These are phyloP conservation scores for Orycteropus afer DNA, from an alignment of 2,113 vertebrate species.

Conservation along the genomic window DNA sequence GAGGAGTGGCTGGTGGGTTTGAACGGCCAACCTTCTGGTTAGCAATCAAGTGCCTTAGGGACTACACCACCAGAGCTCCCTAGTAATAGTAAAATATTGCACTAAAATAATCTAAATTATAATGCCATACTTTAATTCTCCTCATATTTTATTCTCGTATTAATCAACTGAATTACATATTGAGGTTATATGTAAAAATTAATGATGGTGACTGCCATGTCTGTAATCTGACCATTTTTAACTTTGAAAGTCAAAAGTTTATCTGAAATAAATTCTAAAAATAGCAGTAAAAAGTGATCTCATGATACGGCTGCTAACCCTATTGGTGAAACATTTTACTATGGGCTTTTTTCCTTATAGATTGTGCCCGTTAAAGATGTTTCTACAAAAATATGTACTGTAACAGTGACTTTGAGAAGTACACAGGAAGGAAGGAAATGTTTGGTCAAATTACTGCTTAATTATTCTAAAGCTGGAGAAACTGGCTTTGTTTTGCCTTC, in stretches of 20 bases:
- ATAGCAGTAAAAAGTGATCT: conserved; percentile 38
- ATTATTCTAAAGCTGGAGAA: conserved; percentile 85
- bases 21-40: too few species aligned
- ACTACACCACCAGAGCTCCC: too few species aligned
- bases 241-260: conserved; percentile 58
- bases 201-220: background rate
- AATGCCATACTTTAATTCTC: background rate
- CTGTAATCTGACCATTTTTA: conserved; percentile 45
- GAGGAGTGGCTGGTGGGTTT: too few species aligned
- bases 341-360: conserved; percentile 67
- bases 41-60: too few species aligned
- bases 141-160: background rate
- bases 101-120: conserved; percentile 7
- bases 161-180: background rate
- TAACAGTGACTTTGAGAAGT: conserved; percentile 84
- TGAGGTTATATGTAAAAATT: background rate
- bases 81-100: background rate
- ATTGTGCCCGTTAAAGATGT: conserved; percentile 63
- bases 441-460: conserved; percentile 89
- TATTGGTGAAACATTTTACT: conserved; percentile 59
- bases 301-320: conserved; percentile 15
- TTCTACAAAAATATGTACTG: conserved; percentile 65
- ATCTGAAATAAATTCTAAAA: conserved; percentile 64
- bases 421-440: conserved; percentile 83
- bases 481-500: conserved; percentile 89